Conservation (phyloP, 2,888 invertebrate species). For the Caenorhabditis uteleia region DNA sequence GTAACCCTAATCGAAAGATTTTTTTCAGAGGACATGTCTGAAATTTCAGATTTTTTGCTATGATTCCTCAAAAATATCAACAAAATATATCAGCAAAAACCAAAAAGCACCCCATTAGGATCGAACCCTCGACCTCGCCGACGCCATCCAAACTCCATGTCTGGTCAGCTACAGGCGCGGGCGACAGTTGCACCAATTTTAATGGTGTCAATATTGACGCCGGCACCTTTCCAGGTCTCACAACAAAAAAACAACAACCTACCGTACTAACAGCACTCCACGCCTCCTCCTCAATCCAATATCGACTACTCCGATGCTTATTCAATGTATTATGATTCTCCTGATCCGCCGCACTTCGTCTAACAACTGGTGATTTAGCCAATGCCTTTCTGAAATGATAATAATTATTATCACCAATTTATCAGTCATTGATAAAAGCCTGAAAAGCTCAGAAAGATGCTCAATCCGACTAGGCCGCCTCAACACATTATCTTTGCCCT, state of each 20-base stretch:
- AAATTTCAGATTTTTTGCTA: too few species aligned
- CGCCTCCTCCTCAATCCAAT: slow-evolving; percentile 67
- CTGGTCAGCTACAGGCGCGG: too few species aligned
- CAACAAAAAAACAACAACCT: background rate
- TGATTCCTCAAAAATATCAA: too few species aligned
- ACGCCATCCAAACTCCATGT: too few species aligned
- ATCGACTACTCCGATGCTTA: slow-evolving; percentile 67
- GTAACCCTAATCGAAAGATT: too few species aligned
- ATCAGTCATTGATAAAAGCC: slow-evolving; percentile 41
- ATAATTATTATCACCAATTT: background rate
- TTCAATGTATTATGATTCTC: slow-evolving; percentile 56
- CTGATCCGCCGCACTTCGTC: slow-evolving; percentile 65
- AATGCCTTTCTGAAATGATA: slow-evolving; percentile 65
- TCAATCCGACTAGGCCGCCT: slow-evolving; percentile 65
- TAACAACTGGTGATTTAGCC: slow-evolving; percentile 68
- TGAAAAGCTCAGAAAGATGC: slow-evolving; percentile 67
- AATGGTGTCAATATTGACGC: background rate
- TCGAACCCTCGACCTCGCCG: too few species aligned
- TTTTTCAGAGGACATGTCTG: too few species aligned
- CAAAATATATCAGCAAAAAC: too few species aligned
- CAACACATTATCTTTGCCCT: slow-evolving; percentile 56
- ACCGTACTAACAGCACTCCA: slow-evolving; percentile 2
- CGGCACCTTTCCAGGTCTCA: background rate
- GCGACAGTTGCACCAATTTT: too few species aligned
- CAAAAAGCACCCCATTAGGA: too few species aligned